Evolutionary conservation across 1,140 invertebrate species (phyloP).

Genomic region (Tachypleus tridentatus): DNA sequence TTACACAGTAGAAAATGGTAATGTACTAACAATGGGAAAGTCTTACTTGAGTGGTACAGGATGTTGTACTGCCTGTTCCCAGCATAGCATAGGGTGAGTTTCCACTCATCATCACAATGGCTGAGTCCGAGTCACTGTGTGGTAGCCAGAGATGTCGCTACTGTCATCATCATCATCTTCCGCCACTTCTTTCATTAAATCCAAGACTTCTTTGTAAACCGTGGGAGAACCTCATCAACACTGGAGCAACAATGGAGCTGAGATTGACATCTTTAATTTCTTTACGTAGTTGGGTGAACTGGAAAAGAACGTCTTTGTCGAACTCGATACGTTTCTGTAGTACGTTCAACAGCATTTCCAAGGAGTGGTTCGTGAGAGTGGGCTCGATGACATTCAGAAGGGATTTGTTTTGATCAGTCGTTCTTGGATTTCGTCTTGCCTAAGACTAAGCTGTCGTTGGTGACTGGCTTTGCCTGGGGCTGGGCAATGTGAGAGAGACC

Average conservation of each 20-base stretch:
- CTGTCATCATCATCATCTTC: slow-evolving; percentile 32
- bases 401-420: slow-evolving; percentile 83
- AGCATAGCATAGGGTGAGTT: not conserved
- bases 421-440: slow-evolving; percentile 58
- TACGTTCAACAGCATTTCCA: slow-evolving; percentile 45
- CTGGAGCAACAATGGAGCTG: slow-evolving; percentile 51
- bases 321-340: slow-evolving; percentile 51
- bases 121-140: slow-evolving; percentile 64
- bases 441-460: slow-evolving; percentile 70
- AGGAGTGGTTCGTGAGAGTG: slow-evolving; percentile 40
- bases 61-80: not conserved
- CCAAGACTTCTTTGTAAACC: slow-evolving; percentile 57
- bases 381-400: slow-evolving; percentile 71
- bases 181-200: slow-evolving; percentile 51
- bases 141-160: slow-evolving; percentile 54
- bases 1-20: no score
- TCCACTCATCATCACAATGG: not conserved
- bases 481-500: slow-evolving; percentile 46
- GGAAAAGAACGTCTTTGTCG: slow-evolving; percentile 50
- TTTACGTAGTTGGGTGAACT: slow-evolving; percentile 51
- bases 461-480: slow-evolving; percentile 77
- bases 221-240: slow-evolving; percentile 69
- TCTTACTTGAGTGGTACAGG: slow-evolving; percentile 1
- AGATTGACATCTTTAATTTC: slow-evolving; percentile 49
- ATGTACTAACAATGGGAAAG: no score